Evolutionary conservation across 1,140 invertebrate species (phyloP).

Genomic region (Ptiloglossa arizonensis): DNA sequence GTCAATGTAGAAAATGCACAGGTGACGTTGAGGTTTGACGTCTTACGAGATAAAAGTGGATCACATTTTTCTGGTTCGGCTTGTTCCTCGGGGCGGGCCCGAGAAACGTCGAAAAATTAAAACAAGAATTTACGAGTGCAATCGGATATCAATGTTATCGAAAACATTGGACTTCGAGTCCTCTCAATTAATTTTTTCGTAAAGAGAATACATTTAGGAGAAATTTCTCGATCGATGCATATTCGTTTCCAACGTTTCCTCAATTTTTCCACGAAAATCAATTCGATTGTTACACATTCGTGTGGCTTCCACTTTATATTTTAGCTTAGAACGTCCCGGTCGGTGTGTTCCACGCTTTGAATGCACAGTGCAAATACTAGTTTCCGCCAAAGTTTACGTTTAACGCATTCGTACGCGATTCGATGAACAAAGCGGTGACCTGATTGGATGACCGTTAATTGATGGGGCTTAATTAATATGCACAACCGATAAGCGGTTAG

Average conservation of each 20-base stretch:
- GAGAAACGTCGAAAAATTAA: background rate
- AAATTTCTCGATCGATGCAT: too few species aligned
- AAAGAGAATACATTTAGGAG: too few species aligned
- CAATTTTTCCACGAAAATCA: too few species aligned
- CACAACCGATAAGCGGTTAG: background rate
- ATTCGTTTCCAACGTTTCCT: too few species aligned
- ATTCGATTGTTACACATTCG: too few species aligned
- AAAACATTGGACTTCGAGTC: too few species aligned
- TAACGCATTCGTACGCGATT: background rate
- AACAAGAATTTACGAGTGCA: background rate
- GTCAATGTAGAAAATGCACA: background rate
- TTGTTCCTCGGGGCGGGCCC: background rate
- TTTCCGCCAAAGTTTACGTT: background rate
- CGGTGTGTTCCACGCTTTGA: background rate
- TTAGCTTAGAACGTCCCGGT: background rate
- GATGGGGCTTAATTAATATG: conserved; percentile 56
- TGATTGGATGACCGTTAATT: conserved; percentile 51
- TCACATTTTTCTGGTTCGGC: background rate
- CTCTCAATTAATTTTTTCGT: too few species aligned
- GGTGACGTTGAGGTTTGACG: background rate
- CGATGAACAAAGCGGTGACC: conserved; percentile 38
- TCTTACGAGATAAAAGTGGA: background rate
- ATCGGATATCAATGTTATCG: background rate
- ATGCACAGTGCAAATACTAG: background rate
- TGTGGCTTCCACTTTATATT: background rate